A percentile compares a stretch with the other conserved stretches of the same genome.
Evolutionary conservation across 2,888 invertebrate species (phyloP).

Genomic region (Callosobruchus maculatus): DNA sequence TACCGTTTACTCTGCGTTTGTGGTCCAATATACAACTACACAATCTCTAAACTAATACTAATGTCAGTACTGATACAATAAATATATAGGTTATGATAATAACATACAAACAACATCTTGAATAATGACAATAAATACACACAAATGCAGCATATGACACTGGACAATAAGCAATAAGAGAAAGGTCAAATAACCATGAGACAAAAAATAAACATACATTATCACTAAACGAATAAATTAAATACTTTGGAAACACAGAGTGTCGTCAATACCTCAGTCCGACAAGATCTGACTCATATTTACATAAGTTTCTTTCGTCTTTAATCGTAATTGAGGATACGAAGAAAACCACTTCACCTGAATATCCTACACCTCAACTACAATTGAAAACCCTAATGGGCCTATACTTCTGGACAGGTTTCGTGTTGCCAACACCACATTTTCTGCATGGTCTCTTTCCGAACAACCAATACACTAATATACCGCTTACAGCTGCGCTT

Average conservation of each 20-base stretch:
- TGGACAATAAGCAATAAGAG: constrained; percentile 51
- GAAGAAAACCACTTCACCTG: not conserved
- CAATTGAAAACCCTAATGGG: not conserved
- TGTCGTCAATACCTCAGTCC: constrained; percentile 26
- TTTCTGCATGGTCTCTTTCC: not conserved
- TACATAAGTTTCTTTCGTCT: constrained; percentile 1
- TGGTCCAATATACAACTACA: constrained; percentile 26
- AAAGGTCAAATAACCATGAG: constrained; percentile 38
- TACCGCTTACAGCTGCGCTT: not conserved
- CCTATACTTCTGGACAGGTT: not conserved
- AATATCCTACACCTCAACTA: not conserved
- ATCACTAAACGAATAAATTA: constrained; percentile 35
- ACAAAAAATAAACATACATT: constrained; percentile 26
- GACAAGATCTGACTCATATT: constrained; percentile 6
- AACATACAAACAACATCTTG: constrained; percentile 49
- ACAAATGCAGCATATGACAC: constrained; percentile 51
- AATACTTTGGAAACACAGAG: constrained; percentile 36
- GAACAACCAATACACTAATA: not conserved
- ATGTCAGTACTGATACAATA: constrained; percentile 47
- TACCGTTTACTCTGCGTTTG: constrained; percentile 26
- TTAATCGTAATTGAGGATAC: not conserved
- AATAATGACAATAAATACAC: constrained; percentile 42
- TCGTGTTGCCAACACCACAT: not conserved
- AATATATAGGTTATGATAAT: constrained; percentile 46
- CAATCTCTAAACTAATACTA: constrained; percentile 45